Percentiles rank a stretch among this genome's conserved stretches.
These are phyloP conservation scores for Drosophila dunni DNA, from an alignment of 1,140 invertebrate genomes.

Conservation along the genomic window DNA sequence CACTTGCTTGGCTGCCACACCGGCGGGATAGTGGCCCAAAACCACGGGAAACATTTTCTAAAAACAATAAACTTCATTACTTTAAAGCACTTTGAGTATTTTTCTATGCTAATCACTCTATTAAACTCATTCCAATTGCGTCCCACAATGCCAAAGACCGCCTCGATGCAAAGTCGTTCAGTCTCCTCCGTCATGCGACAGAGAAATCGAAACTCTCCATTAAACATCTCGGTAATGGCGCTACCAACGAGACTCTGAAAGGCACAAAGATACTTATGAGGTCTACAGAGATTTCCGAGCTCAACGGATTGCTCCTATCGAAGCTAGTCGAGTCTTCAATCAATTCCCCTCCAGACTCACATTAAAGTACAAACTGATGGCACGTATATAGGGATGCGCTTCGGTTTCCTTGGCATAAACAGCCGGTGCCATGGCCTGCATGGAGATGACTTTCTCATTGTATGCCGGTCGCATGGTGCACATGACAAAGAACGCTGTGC, in stretches of 20 bases:
- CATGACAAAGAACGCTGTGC: conserved; percentile 87
- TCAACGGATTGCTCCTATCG: too few relatives aligned
- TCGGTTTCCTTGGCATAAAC: conserved; percentile 84
- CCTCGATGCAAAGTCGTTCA: conserved; percentile 77
- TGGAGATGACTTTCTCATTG: conserved; percentile 87
- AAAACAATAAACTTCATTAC: conserved; percentile 7
- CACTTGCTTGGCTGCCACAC: conserved; percentile 81
- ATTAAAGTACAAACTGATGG: conserved; percentile 78
- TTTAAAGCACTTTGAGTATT: neutral
- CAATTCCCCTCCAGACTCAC: conserved; percentile 38
- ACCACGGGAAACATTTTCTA: conserved; percentile 89
- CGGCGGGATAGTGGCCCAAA: conserved; percentile 88
- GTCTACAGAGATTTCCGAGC: neutral
- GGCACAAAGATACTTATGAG: neutral
- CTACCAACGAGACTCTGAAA: conserved; percentile 76
- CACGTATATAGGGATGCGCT: conserved; percentile 77
- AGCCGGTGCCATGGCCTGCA: conserved; percentile 88
- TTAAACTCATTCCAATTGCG: conserved; percentile 82
- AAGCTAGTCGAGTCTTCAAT: too few relatives aligned
- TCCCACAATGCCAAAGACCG: conserved; percentile 80
- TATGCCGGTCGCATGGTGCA: conserved; percentile 89
- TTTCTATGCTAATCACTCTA: conserved; percentile 48
- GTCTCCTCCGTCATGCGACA: conserved; percentile 83
- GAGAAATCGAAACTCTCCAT: conserved; percentile 77
- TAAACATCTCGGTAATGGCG: conserved; percentile 82